These are phyloP conservation scores for Centropus unirufus DNA, from an alignment of 2,113 vertebrate species.

Conservation along the genomic window DNA sequence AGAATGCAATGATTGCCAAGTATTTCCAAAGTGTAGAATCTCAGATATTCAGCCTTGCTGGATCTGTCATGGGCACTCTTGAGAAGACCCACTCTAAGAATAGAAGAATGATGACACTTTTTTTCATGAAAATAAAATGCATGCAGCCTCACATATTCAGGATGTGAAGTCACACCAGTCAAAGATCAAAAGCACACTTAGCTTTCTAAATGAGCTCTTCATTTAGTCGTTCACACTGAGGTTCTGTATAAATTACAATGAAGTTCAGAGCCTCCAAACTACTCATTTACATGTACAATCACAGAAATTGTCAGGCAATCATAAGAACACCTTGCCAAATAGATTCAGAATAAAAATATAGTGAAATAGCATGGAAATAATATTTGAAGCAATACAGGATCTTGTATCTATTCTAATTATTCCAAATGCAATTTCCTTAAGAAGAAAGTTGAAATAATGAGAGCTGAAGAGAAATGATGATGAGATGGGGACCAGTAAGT, in stretches of 20 bases:
- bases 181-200: neutral
- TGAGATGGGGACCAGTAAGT: neutral
- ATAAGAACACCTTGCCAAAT: neutral
- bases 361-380: neutral
- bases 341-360: neutral
- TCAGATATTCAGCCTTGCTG: neutral
- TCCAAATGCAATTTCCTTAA: neutral
- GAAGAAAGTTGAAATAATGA: neutral
- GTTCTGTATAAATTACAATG: neutral
- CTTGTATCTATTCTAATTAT: neutral
- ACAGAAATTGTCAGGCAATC: neutral
- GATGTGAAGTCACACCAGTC: neutral
- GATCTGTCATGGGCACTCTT: neutral
- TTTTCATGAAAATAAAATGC: neutral
- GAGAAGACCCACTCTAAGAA: neutral
- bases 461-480: neutral
- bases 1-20: neutral
- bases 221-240: neutral
- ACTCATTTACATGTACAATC: neutral
- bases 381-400: neutral
- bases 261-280: neutral
- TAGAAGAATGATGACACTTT: neutral
- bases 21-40: neutral
- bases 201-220: neutral
- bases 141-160: neutral